These are phyloP conservation scores for Goniozus legneri DNA, from an alignment of 1,140 invertebrate species.

Conservation along the genomic window DNA sequence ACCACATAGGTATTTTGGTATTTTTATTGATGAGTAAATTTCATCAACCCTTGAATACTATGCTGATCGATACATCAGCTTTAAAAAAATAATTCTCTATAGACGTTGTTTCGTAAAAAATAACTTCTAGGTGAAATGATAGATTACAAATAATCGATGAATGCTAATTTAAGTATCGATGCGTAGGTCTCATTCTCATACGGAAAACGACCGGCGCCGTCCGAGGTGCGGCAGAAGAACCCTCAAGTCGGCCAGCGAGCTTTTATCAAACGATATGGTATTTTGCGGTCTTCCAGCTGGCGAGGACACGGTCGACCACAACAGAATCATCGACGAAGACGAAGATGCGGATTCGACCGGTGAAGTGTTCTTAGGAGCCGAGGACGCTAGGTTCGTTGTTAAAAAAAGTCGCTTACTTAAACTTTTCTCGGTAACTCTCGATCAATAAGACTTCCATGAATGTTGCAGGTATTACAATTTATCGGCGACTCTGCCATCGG, in stretches of 20 bases:
- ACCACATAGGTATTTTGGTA: constrained; percentile 42
- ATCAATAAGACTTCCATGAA: too few relatives aligned
- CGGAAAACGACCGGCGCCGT: constrained; percentile 40
- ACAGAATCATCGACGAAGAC: constrained; percentile 30
- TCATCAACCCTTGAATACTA: too few relatives aligned
- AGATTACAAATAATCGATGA: too few relatives aligned
- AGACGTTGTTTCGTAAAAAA: too few relatives aligned
- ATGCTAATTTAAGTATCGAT: too few relatives aligned
- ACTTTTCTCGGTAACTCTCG: too few relatives aligned
- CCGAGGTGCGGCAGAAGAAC: constrained; percentile 29
- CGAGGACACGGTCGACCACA: constrained; percentile 23
- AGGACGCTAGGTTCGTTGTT: constrained; percentile 37
- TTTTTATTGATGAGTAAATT: too few relatives aligned
- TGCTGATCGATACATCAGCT: too few relatives aligned
- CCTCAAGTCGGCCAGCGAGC: constrained; percentile 44
- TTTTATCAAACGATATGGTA: constrained; percentile 48
- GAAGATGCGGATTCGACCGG: constrained; percentile 40
- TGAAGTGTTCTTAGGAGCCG: constrained; percentile 47
- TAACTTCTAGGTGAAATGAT: too few relatives aligned
- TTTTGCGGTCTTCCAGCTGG: constrained; percentile 41
- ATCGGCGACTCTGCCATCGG: constrained; percentile 38
- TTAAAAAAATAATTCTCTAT: too few relatives aligned
- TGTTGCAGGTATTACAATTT: constrained; percentile 56
- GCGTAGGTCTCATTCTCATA: constrained; percentile 43
- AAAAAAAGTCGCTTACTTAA: too few relatives aligned